A percentile compares a stretch with the other conserved stretches of the same genome.
Evolutionary conservation across 2,113 vertebrate genomes (phyloP).

Genomic region (Coptodon rendalli): DNA sequence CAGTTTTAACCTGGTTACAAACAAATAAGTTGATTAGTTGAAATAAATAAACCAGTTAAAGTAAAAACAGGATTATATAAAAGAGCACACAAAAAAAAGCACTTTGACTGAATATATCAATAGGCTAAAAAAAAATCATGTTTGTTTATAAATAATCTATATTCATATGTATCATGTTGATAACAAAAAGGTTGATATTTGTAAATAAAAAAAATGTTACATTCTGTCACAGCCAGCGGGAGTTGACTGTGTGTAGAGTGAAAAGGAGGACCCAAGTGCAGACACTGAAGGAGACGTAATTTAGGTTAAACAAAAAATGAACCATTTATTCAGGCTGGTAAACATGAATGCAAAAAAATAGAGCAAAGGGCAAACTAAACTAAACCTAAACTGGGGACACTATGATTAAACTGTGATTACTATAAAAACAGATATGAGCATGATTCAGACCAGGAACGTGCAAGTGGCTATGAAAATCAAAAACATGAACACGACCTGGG

Average conservation of each 20-base stretch:
- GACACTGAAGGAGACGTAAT: background rate
- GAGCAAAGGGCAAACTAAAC: background rate
- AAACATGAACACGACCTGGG: background rate
- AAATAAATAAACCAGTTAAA: background rate
- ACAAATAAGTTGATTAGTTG: background rate
- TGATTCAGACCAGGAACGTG: background rate
- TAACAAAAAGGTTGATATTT: background rate
- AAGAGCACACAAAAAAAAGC: background rate
- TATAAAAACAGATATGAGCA: background rate
- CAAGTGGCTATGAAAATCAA: background rate
- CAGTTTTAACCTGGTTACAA: background rate
- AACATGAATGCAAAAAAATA: background rate
- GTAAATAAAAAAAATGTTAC: background rate
- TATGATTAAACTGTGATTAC: background rate
- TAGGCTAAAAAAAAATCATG: background rate
- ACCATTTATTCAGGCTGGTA: background rate
- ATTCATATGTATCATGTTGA: too few relatives aligned
- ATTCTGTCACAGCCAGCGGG: background rate
- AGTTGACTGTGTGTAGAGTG: background rate
- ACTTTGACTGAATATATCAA: background rate
- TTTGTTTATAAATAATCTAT: too few relatives aligned
- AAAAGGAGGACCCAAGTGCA: background rate
- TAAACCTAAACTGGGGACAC: background rate
- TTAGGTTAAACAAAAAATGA: background rate
- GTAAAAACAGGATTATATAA: background rate